These are phyloP conservation scores for Takifugu flavidus DNA, from an alignment of 2,113 vertebrate species.

Conservation along the genomic window DNA sequence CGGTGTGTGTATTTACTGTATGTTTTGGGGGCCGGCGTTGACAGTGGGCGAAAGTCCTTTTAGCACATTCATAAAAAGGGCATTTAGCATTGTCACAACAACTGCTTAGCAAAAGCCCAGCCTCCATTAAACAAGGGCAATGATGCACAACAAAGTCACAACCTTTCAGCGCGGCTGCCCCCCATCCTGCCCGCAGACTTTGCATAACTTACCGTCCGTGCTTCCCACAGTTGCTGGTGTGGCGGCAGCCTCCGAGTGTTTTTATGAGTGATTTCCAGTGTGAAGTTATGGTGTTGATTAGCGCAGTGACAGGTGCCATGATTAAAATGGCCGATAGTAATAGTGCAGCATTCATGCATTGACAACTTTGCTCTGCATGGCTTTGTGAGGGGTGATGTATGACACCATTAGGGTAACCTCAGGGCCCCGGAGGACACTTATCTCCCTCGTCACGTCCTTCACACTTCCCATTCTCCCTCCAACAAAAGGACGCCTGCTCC, in stretches of 20 bases:
- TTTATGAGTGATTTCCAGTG: conserved; percentile 64
- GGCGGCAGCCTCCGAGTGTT: conserved; percentile 56
- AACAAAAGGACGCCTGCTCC: conserved; percentile 69
- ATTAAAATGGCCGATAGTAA: conserved; percentile 80
- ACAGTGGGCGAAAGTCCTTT: conserved; percentile 54
- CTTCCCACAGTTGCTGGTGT: conserved; percentile 54
- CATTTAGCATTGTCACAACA: conserved; percentile 79
- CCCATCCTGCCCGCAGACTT: conserved; percentile 9
- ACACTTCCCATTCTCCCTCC: conserved; percentile 71
- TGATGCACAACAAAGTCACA: conserved; percentile 71
- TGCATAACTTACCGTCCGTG: conserved; percentile 46
- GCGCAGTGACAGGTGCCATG: conserved; percentile 76
- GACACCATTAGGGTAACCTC: conserved; percentile 80
- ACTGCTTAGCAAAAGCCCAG: conserved; percentile 70
- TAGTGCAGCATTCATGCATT: conserved; percentile 79
- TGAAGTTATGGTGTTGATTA: conserved; percentile 81
- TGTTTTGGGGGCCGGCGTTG: conserved; percentile 24
- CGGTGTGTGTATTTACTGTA: conserved; percentile 30
- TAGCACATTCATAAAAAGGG: conserved; percentile 71
- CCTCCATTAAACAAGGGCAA: conserved; percentile 70
- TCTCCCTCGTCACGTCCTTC: conserved; percentile 78
- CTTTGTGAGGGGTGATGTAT: conserved; percentile 79
- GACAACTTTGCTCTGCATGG: conserved; percentile 78
- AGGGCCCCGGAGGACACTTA: conserved; percentile 77
- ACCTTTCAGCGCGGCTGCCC: conserved; percentile 29